A percentile compares a stretch with the other conserved stretches of the same genome.
Conservation (phyloP, 2,888 invertebrate genomes). For the Pherbina coryleti region DNA sequence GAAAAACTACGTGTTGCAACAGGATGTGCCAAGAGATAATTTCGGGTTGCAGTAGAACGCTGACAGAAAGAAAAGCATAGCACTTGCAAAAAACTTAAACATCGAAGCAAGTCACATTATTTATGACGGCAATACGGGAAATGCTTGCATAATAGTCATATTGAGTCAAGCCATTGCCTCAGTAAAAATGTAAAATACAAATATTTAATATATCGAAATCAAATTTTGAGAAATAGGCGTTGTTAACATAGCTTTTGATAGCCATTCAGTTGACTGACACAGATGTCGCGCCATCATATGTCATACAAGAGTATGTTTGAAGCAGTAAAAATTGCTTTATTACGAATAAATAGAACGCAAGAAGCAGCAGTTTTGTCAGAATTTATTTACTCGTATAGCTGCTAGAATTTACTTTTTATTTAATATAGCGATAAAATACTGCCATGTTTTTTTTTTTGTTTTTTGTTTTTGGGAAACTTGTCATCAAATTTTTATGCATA, state of each 20-base stretch:
- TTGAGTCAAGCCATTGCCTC: too few species aligned
- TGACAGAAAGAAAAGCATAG: background rate
- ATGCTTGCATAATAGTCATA: background rate
- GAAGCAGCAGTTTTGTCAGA: background rate
- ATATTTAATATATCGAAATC: background rate
- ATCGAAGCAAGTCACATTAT: background rate
- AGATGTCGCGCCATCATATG: background rate
- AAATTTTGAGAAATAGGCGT: background rate
- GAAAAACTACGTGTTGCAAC: background rate
- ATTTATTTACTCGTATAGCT: too few species aligned
- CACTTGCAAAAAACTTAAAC: background rate
- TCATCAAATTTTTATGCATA: background rate
- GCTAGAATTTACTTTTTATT: background rate
- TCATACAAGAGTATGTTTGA: background rate
- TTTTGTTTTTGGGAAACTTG: too few species aligned
- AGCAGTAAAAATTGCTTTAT: background rate
- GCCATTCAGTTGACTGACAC: background rate
- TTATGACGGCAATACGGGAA: background rate
- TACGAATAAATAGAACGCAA: background rate
- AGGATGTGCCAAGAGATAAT: background rate
- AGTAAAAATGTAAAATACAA: background rate
- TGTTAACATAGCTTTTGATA: background rate
- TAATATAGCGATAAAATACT: background rate
- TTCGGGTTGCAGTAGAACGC: background rate
- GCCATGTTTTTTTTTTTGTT: too few species aligned